Evolutionary conservation across 2,113 vertebrate genomes (phyloP).

Genomic region (Hippocampus zosterae): DNA sequence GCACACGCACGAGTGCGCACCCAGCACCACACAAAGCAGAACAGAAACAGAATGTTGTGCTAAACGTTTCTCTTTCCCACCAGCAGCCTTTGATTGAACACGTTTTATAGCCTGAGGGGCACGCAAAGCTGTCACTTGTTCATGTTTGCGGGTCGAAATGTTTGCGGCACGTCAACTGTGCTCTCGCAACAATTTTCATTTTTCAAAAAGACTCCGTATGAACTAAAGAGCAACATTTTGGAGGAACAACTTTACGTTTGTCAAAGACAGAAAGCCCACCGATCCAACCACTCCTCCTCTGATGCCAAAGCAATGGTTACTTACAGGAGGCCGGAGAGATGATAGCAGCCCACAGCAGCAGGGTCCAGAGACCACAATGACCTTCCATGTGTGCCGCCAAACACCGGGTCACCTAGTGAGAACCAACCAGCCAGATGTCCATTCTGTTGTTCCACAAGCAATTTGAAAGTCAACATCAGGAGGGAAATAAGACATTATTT

Average conservation of each 20-base stretch:
- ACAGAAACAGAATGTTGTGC: conserved; percentile 52
- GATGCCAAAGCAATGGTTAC: conserved; percentile 35
- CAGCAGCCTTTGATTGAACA: conserved; percentile 50
- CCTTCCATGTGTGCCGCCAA: conserved; percentile 78
- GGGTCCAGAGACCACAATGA: conserved; percentile 71
- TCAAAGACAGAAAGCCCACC: background rate
- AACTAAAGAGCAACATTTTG: conserved; percentile 1
- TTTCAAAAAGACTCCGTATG: background rate
- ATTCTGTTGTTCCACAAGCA: conserved; percentile 51
- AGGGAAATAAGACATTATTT: conserved; percentile 26
- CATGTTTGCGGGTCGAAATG: conserved; percentile 21
- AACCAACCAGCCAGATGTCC: conserved; percentile 57
- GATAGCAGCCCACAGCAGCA: conserved; percentile 71
- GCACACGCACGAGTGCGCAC: background rate
- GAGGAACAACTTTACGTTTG: background rate
- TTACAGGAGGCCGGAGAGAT: conserved; percentile 63
- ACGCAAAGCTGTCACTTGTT: conserved; percentile 42
- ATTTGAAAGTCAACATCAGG: conserved; percentile 18
- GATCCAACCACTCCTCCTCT: background rate
- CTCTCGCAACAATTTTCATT: conserved; percentile 17
- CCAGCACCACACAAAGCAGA: conserved; percentile 45
- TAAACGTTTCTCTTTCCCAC: conserved; percentile 44
- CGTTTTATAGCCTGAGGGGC: conserved; percentile 46
- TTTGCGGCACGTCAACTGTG: conserved; percentile 34
- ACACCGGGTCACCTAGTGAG: conserved; percentile 72